Percentiles rank a stretch among this genome's conserved stretches.
These are phyloP conservation scores for Mallotus villosus DNA, from an alignment of 2,797 vertebrate species.

Conservation along the genomic window DNA sequence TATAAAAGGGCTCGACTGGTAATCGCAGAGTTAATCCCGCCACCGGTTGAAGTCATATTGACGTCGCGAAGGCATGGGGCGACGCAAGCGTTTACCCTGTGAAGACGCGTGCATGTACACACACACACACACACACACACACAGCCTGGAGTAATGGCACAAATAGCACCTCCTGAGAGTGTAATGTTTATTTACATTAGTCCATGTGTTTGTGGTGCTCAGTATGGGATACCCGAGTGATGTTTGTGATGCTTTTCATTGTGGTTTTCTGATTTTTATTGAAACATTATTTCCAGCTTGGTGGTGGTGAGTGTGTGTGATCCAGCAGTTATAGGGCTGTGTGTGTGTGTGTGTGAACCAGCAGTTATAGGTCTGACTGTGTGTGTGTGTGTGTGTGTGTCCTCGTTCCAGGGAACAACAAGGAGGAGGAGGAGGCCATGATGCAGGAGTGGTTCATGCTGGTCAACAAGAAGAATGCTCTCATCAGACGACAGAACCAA, in stretches of 20 bases:
- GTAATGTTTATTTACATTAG: slow-evolving; percentile 25
- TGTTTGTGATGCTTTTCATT: not conserved
- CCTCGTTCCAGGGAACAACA: slow-evolving; percentile 87
- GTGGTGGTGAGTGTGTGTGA: not conserved
- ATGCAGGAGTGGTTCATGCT: slow-evolving; percentile 99
- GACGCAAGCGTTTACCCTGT: slow-evolving; percentile 59
- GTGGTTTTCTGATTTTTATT: not conserved
- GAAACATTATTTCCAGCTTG: not conserved
- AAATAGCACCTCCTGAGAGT: slow-evolving; percentile 20
- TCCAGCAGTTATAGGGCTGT: not conserved
- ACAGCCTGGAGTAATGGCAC: slow-evolving; percentile 10
- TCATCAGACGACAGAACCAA: slow-evolving; percentile 97
- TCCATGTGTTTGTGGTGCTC: slow-evolving; percentile 6
- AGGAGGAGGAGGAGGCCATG: slow-evolving; percentile 97
- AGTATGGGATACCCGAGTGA: not conserved
- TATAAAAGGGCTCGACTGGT: slow-evolving; percentile 50
- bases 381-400: slow-evolving; percentile 2
- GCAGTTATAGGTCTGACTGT: not conserved
- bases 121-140: slow-evolving; percentile 23
- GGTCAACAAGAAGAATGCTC: slow-evolving; percentile 99
- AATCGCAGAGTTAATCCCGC: slow-evolving; percentile 63
- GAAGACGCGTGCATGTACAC: slow-evolving; percentile 14
- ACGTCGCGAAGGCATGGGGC: slow-evolving; percentile 53
- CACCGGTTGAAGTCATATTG: slow-evolving; percentile 58
- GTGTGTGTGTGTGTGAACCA: not conserved